These are phyloP conservation scores for Microlaimidae sp. DNA, from an alignment of 2,888 invertebrate species.

Conservation along the genomic window DNA sequence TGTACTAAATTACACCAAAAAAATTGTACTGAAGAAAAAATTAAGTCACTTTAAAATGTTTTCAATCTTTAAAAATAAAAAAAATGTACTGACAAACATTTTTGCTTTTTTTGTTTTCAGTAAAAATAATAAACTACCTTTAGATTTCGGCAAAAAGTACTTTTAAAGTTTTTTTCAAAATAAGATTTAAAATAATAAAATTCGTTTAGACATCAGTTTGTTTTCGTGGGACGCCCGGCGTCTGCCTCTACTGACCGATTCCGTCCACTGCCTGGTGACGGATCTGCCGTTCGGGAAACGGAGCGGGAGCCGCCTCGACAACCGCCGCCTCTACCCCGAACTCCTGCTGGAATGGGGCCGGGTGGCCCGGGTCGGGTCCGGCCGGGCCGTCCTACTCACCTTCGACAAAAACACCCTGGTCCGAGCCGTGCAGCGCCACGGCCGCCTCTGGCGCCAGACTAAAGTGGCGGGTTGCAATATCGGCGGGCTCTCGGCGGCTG, in stretches of 20 bases:
- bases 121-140: too few species aligned
- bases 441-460: not conserved
- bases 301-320: conserved; percentile 42
- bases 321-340: conserved; percentile 43
- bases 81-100: too few species aligned
- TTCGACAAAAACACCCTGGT: conserved; percentile 35
- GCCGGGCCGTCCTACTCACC: conserved; percentile 43
- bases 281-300: conserved; percentile 41
- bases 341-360: conserved; percentile 43
- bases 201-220: too few species aligned
- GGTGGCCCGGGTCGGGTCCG: conserved; percentile 32
- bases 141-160: too few species aligned
- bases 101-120: too few species aligned
- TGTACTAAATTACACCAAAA: too few species aligned
- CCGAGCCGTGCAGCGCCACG: not conserved
- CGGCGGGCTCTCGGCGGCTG: not conserved
- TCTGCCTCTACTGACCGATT: conserved; percentile 42
- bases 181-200: too few species aligned
- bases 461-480: not conserved
- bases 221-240: conserved; percentile 42
- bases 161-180: too few species aligned
- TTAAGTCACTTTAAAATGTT: too few species aligned
- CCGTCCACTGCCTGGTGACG: conserved; percentile 45
- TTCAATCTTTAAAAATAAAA: too few species aligned
- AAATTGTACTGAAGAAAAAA: too few species aligned